Evolutionary conservation across 2,797 vertebrate genomes (phyloP), one percentile per base, ranked within the genome.

Genomic region (Eurystomus glaucurus): DNA sequence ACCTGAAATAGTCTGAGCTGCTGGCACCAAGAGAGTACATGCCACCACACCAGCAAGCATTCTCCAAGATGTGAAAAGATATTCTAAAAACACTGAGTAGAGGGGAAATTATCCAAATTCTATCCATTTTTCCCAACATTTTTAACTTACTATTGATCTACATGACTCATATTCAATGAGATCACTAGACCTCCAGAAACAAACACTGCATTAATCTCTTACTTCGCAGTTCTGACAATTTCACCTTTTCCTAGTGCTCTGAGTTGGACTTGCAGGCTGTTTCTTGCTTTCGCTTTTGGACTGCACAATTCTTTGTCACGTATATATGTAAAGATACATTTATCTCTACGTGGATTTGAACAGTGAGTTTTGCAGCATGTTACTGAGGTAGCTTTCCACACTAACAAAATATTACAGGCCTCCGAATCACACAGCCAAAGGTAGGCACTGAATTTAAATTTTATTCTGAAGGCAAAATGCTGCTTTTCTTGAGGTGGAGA

Each of bases 341-440:
- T 80, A 18, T 11, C 14, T 3, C 31, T 21, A 9, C 0, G 0
- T 15, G 37, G 46, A 18, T 65, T 64, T 45, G 14, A 75, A 58
- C 22, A 9, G 16, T 14, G n/a, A 37, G 16, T n/a, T 90, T 52
- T 65, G 28, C 43, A 65, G 14, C 16, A 28, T 13, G 11, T 16
- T 54, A 54, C n/a, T 39, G 21, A 61, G 29, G 16, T 5, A 46
- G 6, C 5, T 83, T 89, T 10, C 19, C 23, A 33, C 41, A 50
- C n/a, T 43, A 3, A 13, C 20, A 23, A 5, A 21, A 4, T 4
- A 12, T 58, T 41, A 26, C 6, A 71, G 4, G 8, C 10, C 58
- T 89, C 37, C 69, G 41, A 75, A 92, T 55, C 29, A 33, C 11
- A 2, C 8, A 43, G 8, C 3, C n/a, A 50, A 68, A 68, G 14